Conservation (phyloP, 2,888 invertebrate genomes). For the Philopedon plagiatum region DNA sequence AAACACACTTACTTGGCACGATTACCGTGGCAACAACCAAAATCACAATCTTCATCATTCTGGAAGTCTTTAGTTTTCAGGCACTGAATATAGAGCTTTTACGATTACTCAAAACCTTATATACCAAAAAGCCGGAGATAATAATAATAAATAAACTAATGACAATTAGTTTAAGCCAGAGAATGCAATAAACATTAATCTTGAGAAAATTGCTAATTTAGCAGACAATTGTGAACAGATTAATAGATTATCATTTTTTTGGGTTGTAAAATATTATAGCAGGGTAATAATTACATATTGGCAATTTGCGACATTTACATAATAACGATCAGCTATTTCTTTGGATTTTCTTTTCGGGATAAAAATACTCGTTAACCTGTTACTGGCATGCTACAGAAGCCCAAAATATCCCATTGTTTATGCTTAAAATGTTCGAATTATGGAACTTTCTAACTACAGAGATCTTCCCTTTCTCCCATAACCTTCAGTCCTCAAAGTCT, state of each 20-base stretch:
- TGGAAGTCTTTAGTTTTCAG: not conserved
- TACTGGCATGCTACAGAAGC: no score
- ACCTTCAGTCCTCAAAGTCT: no score
- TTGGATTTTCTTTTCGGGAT: no score
- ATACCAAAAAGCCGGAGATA: not conserved
- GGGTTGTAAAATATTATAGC: not conserved
- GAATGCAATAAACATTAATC: not conserved
- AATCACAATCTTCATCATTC: slow-evolving; percentile 42
- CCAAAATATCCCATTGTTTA: no score
- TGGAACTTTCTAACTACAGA: no score
- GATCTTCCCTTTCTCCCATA: no score
- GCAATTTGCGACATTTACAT: not conserved
- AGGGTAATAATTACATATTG: not conserved
- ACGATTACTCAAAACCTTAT: not conserved
- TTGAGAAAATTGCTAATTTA: not conserved
- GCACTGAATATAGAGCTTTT: slow-evolving; percentile 1
- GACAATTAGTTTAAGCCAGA: not conserved
- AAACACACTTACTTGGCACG: slow-evolving; percentile 43
- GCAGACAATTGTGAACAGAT: not conserved
- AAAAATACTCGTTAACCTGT: no score
- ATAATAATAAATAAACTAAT: not conserved
- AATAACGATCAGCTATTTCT: no score
- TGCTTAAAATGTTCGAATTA: no score
- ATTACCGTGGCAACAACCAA: slow-evolving; percentile 40
- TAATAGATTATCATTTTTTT: not conserved